Conservation (phyloP, 1,140 invertebrate genomes). For the Atta cephalotes region DNA sequence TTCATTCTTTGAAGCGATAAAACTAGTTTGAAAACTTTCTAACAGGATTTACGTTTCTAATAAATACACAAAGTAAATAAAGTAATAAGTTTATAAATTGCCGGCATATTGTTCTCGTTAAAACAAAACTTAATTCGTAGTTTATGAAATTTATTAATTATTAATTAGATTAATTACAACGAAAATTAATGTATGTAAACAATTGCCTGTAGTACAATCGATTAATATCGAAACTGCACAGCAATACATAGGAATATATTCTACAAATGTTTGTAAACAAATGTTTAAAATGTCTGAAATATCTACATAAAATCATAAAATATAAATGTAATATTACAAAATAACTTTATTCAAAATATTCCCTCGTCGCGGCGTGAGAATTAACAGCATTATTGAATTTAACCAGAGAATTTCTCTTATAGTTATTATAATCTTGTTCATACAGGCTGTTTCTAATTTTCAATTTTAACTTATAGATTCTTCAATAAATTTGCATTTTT, state of each 20-base stretch:
- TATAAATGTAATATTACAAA: constrained; percentile 34
- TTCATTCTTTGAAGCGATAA: neutral
- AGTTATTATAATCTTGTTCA: constrained; percentile 26
- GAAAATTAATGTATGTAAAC: constrained; percentile 11
- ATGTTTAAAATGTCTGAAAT: constrained; percentile 1
- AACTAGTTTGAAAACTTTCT: neutral
- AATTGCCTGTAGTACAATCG: constrained; percentile 8
- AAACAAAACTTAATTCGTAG: neutral
- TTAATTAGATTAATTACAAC: constrained; percentile 21
- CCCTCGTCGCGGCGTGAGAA: neutral
- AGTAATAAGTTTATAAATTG: constrained; percentile 2
- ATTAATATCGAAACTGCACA: constrained; percentile 16
- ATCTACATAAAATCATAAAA: constrained; percentile 16
- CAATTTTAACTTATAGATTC: neutral
- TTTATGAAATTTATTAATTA: constrained; percentile 20
- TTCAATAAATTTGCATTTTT: constrained; percentile 23
- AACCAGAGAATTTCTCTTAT: neutral
- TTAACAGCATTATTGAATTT: neutral
- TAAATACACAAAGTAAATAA: neutral
- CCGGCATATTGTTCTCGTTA: neutral
- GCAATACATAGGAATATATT: neutral
- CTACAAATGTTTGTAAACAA: constrained; percentile 18
- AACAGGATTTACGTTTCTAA: neutral
- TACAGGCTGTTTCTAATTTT: neutral
- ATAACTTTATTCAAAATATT: constrained; percentile 30